Conservation (phyloP, 1,140 invertebrate genomes). For the Geopemphigus sp. region DNA sequence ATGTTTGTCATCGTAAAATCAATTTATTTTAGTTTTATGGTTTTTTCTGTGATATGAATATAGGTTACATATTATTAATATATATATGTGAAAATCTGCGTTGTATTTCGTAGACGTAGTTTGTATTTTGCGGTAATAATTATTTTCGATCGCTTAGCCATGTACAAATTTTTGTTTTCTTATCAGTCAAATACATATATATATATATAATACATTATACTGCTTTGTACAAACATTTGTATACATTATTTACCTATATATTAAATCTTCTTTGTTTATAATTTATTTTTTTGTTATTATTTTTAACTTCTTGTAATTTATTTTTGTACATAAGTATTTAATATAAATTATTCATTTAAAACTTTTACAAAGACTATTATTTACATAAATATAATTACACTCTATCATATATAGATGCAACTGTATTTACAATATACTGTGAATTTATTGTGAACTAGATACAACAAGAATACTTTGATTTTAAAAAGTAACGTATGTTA, state of each 20-base stretch:
- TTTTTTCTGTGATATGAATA: slow-evolving; percentile 49
- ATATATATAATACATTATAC: slow-evolving; percentile 11
- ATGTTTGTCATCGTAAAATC: slow-evolving; percentile 10
- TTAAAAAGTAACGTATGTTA: too few relatives aligned
- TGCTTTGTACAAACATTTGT: slow-evolving; percentile 35
- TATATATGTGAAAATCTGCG: slow-evolving; percentile 20
- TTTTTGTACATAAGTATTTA: slow-evolving; percentile 32
- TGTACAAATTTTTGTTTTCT: slow-evolving; percentile 26
- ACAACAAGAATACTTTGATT: too few relatives aligned
- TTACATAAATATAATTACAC: background rate
- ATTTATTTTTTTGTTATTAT: slow-evolving; percentile 27
- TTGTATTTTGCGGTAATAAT: background rate
- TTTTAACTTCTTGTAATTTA: slow-evolving; percentile 34
- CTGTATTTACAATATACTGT: background rate
- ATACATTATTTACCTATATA: slow-evolving; percentile 22
- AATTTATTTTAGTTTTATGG: slow-evolving; percentile 39
- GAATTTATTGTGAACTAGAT: too few relatives aligned
- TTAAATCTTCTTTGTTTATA: slow-evolving; percentile 25
- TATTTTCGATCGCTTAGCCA: slow-evolving; percentile 17
- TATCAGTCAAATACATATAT: background rate
- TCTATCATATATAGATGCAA: background rate
- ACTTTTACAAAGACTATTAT: background rate
- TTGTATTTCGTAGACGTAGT: slow-evolving; percentile 28
- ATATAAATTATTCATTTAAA: slow-evolving; percentile 36
- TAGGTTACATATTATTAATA: background rate